phyloP scores from a whole-genome alignment of 2,888 invertebrate genomes.

The Tiphia femorata region DNA sequence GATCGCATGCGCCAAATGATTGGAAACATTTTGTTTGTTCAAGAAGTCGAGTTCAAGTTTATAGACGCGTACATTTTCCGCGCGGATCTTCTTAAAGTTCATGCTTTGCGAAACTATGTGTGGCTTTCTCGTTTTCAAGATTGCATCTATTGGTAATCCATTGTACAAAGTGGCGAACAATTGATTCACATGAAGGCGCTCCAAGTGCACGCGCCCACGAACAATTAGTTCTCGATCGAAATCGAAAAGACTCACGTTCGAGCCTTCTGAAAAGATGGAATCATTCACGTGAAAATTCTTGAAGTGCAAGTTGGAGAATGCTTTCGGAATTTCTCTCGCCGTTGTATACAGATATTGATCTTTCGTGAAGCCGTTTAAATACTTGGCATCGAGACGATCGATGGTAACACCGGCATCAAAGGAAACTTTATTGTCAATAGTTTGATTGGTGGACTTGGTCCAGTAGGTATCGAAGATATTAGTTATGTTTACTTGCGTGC shows the following conservation, averaged over 20 bases:
- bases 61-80: slow-evolving; percentile 32
- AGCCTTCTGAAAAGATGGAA: slow-evolving; percentile 18
- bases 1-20: slow-evolving; percentile 18
- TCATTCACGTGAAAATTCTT: slow-evolving; percentile 37
- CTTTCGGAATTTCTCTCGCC: slow-evolving; percentile 32
- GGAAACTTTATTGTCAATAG: slow-evolving; percentile 29
- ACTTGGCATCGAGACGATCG: slow-evolving; percentile 43
- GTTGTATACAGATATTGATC: slow-evolving; percentile 53
- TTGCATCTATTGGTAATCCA: slow-evolving; percentile 38
- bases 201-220: slow-evolving; percentile 29
- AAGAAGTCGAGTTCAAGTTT: slow-evolving; percentile 35
- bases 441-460: slow-evolving; percentile 57
- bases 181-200: slow-evolving; percentile 32
- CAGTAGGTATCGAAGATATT: slow-evolving; percentile 41
- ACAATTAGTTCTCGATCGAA: slow-evolving; percentile 32
- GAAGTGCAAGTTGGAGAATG: slow-evolving; percentile 41
- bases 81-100: slow-evolving; percentile 31
- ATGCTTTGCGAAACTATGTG: slow-evolving; percentile 16
- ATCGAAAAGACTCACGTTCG: slow-evolving; percentile 20
- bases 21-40: slow-evolving; percentile 14
- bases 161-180: slow-evolving; percentile 49
- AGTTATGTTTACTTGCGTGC: slow-evolving; percentile 22
- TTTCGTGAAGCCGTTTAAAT: slow-evolving; percentile 47
- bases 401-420: slow-evolving; percentile 48
- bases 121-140: slow-evolving; percentile 29